Base-by-base conservation (phyloP, 2,797 vertebrate species). In the Oryzias dopingdopingensis region DNA sequence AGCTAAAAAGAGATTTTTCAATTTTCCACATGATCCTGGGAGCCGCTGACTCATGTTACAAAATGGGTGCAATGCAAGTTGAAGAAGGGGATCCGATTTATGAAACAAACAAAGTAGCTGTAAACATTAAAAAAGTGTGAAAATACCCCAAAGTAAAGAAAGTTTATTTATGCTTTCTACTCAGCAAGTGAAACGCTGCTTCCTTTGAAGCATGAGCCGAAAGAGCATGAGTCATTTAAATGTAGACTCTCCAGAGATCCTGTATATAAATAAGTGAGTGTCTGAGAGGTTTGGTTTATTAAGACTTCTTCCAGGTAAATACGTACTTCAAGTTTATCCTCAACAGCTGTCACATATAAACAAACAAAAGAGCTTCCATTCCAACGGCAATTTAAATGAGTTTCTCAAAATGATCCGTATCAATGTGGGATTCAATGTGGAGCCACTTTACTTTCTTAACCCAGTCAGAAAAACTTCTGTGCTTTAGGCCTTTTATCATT, bases 1-100 rank as follows among this genome's bases (percentile, higher is more conserved):
- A 32, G 67, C 75, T 56, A 65, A 65, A 69, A 74, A 62, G 55
- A 59, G 62, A 67, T 73, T 76, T 76, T 73, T 73, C 48, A 62
- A 62, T 70, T 68, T 48, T 65, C 49, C 41, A 56, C 26, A 60
- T 62, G 75, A 66, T 74, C 54, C 53, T 4, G 42, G 42, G 53
- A 74, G 48, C 59, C 50, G 37, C 22, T 55, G 60, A 74, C 72
- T 80, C 56, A 66, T 71, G 67, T 67, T 55, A 32, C 60, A 42
- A 50, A 62, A 57, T 44, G 71, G 61, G 73, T 42, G 44, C 46
- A 57, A 53, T 48, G 70, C 53, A 42, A 59, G 37, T 49, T 45
- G 59, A 18, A 29, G 26, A 49, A 53, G n/a, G 46, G 37, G 61
- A 62, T 62, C 50, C 45, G 46, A 72, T 49, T 49, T 53, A 40